phyloP scores from a whole-genome alignment of 2,797 vertebrate genomes.

The Sebastes miniatus region DNA sequence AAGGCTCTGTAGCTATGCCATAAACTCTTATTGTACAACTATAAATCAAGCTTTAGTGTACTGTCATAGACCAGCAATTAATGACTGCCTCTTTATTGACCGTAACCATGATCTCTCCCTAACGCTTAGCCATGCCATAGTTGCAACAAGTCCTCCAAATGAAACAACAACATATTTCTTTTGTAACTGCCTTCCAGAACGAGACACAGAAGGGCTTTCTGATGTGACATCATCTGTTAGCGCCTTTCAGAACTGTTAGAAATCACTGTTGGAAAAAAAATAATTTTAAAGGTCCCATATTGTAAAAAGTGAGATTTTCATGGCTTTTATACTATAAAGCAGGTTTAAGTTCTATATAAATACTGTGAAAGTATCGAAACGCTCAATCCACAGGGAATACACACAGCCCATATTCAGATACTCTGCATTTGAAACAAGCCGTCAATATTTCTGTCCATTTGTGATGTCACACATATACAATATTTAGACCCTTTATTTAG shows the following conservation, averaged over 20 bases:
- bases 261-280: neutral
- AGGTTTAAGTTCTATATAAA: too few relatives aligned
- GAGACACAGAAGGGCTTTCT: neutral
- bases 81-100: neutral
- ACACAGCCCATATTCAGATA: too few relatives aligned
- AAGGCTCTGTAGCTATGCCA: neutral
- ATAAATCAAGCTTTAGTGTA: neutral
- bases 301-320: too few relatives aligned
- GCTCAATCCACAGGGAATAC: too few relatives aligned
- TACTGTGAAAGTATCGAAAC: too few relatives aligned
- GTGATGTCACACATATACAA: too few relatives aligned
- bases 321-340: neutral
- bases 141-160: neutral
- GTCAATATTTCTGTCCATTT: too few relatives aligned
- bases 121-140: neutral
- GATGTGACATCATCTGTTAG: neutral
- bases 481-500: too few relatives aligned
- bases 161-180: neutral
- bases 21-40: neutral
- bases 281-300: neutral
- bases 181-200: neutral
- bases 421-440: too few relatives aligned
- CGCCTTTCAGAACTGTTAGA: neutral
- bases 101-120: neutral
- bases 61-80: neutral